These are phyloP conservation scores for Cirrhinus molitorella DNA, from an alignment of 2,797 vertebrate genomes.

Conservation along the genomic window DNA sequence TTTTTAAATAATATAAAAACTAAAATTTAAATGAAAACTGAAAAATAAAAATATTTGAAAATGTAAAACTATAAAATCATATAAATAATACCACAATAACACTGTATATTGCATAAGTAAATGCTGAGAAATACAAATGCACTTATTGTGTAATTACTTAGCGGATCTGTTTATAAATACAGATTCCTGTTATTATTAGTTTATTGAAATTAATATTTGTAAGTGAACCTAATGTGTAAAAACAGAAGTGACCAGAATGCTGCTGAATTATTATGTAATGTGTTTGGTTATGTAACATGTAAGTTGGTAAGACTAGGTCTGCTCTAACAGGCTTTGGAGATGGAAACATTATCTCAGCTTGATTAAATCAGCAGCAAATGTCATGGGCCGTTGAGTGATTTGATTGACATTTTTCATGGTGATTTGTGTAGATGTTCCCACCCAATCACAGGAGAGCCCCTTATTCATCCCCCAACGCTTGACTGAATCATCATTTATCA, in stretches of 20 bases:
- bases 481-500: not conserved
- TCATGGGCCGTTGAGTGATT: not conserved
- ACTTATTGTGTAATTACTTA: not conserved
- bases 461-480: not conserved
- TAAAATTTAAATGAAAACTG: not conserved
- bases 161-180: not conserved
- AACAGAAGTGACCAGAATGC: not conserved
- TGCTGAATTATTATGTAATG: slow-evolving; percentile 64
- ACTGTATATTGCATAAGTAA: not conserved
- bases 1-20: too few species aligned
- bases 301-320: slow-evolving; percentile 21
- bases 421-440: not conserved
- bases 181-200: not conserved
- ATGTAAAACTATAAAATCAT: not conserved
- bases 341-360: not conserved
- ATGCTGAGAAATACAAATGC: not conserved
- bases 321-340: not conserved
- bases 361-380: not conserved
- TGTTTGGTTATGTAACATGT: slow-evolving; percentile 70
- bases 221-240: not conserved
- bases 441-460: not conserved
- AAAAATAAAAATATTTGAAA: not conserved
- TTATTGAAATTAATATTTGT: not conserved
- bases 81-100: not conserved
- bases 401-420: not conserved